Percentiles rank a stretch among this genome's conserved stretches.
Conservation (phyloP, 2,797 vertebrate genomes). For the Spinus pinus region DNA sequence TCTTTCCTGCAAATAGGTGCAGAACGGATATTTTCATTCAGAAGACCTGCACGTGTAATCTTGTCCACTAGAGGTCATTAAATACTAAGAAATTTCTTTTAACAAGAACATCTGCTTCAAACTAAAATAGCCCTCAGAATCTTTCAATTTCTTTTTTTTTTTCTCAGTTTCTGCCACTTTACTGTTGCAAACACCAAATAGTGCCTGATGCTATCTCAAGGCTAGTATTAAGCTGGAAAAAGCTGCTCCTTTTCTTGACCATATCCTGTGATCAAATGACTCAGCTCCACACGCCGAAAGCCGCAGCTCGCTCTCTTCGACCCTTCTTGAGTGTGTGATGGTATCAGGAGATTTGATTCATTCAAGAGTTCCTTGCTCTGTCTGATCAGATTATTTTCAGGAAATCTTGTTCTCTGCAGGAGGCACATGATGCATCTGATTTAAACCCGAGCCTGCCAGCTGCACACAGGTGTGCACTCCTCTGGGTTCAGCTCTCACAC, state of each 20-base stretch:
- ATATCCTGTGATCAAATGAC: neutral
- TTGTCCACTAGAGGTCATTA: constrained; percentile 58
- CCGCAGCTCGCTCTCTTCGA: neutral
- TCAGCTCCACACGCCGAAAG: neutral
- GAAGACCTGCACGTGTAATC: neutral
- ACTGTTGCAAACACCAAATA: neutral
- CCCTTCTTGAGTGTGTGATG: neutral
- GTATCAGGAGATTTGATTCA: neutral
- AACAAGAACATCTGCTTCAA: neutral
- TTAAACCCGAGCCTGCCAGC: neutral
- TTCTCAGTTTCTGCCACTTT: neutral
- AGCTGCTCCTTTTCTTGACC: neutral
- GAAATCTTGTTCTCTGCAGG: neutral
- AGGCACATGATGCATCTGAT: neutral
- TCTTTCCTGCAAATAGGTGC: neutral
- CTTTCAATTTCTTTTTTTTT: neutral
- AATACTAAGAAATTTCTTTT: neutral
- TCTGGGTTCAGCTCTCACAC: neutral
- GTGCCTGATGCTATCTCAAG: neutral
- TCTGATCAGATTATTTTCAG: neutral
- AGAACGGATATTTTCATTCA: accelerated
- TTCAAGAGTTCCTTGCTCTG: neutral
- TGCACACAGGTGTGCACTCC: neutral
- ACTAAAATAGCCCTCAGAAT: neutral
- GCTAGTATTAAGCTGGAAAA: neutral